These are phyloP conservation scores for Meloidogyne floridensis DNA, from an alignment of 1,140 invertebrate species.

Conservation along the genomic window DNA sequence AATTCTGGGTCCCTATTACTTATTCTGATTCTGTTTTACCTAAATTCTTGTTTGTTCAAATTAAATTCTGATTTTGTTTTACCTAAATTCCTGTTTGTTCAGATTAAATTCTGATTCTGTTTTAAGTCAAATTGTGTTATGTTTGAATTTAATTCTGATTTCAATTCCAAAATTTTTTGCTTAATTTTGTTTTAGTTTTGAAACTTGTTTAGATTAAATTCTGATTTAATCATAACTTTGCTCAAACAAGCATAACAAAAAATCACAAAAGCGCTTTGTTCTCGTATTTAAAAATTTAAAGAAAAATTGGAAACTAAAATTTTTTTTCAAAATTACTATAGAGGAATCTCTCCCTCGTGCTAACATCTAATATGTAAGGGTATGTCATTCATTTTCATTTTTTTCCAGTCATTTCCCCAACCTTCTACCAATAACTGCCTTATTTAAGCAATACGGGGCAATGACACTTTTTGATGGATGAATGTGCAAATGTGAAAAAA, in stretches of 20 bases:
- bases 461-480: constrained; percentile 2
- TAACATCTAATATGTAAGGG: background rate
- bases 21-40: too few relatives aligned
- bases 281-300: too few relatives aligned
- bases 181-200: background rate
- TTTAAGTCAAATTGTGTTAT: background rate
- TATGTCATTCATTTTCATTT: background rate
- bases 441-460: background rate
- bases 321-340: background rate
- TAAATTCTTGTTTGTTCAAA: background rate
- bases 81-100: background rate
- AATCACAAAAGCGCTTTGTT: too few relatives aligned
- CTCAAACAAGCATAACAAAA: too few relatives aligned
- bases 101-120: background rate
- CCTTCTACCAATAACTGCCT: background rate
- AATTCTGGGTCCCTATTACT: too few relatives aligned
- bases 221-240: too few relatives aligned
- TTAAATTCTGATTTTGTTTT: background rate
- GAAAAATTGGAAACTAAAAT: background rate
- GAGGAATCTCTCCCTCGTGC: background rate
- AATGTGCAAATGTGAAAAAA: constrained; percentile 9
- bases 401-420: background rate
- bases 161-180: background rate
- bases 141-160: background rate
- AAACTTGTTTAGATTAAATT: too few relatives aligned